Evolutionary conservation across 2,113 vertebrate genomes (phyloP).

Genomic region (Aphyosemion australe): DNA sequence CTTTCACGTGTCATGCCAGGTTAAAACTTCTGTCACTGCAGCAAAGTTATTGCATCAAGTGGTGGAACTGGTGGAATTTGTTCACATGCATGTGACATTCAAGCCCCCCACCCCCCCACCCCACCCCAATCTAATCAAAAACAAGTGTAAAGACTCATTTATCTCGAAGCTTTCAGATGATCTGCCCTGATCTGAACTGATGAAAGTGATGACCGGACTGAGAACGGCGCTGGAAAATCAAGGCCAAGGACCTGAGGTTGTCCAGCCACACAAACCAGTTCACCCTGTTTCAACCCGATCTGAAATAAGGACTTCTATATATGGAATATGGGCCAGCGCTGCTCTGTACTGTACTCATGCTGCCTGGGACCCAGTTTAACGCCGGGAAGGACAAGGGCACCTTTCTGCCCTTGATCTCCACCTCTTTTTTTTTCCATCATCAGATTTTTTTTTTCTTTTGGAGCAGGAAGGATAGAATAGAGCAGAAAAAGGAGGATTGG

Average conservation of each 20-base stretch:
- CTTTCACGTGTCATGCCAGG: constrained; percentile 56
- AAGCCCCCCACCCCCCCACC: constrained; percentile 16
- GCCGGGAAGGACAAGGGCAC: constrained; percentile 54
- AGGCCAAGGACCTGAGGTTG: constrained; percentile 51
- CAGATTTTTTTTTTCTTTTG: constrained; percentile 6
- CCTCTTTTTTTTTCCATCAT: constrained; percentile 19
- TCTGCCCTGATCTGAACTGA: not conserved
- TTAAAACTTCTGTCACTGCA: constrained; percentile 48
- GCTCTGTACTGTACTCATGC: constrained; percentile 54
- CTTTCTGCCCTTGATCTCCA: constrained; percentile 53
- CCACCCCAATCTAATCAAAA: not conserved
- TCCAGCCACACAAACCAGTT: constrained; percentile 76
- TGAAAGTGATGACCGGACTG: not conserved
- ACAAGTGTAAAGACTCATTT: not conserved
- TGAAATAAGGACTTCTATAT: constrained; percentile 77
- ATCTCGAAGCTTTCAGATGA: not conserved
- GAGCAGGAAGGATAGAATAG: not conserved
- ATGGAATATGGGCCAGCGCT: constrained; percentile 78
- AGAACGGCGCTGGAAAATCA: constrained; percentile 14
- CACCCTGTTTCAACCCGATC: constrained; percentile 61
- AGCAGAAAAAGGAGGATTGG: not conserved
- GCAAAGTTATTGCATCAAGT: constrained; percentile 45
- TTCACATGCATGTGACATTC: constrained; percentile 32
- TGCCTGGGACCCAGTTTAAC: constrained; percentile 79
- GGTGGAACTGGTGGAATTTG: constrained; percentile 55